Percentiles rank a stretch among this genome's conserved stretches.
Evolutionary conservation across 2,888 invertebrate genomes (phyloP).

Genomic region (Cactoblastis cactorum): DNA sequence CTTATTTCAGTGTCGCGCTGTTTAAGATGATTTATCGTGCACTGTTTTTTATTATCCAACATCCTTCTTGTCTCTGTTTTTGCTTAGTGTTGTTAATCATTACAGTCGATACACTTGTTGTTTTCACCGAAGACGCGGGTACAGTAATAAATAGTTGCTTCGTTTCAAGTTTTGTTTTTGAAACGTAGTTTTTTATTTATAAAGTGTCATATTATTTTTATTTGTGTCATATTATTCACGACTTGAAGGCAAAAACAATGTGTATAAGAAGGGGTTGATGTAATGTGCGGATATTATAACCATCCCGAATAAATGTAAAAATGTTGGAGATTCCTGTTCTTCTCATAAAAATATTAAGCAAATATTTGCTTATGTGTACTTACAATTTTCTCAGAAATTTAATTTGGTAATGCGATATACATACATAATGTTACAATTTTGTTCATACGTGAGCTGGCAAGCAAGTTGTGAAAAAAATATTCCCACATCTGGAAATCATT

Average conservation of each 20-base stretch:
- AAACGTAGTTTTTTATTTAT: not conserved
- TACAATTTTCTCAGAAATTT: too few relatives aligned
- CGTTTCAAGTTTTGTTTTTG: not conserved
- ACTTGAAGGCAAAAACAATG: not conserved
- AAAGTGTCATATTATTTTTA: not conserved
- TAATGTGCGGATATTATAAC: too few relatives aligned
- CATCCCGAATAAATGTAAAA: too few relatives aligned
- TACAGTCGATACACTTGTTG: slow-evolving; percentile 20
- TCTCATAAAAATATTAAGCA: too few relatives aligned
- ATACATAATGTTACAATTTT: too few relatives aligned
- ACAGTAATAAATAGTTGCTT: not conserved
- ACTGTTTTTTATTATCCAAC: slow-evolving; percentile 33
- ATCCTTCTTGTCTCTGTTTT: slow-evolving; percentile 23
- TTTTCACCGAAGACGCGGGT: slow-evolving; percentile 1
- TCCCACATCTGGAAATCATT: not conserved
- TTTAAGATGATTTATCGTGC: slow-evolving; percentile 43
- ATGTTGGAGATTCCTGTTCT: too few relatives aligned
- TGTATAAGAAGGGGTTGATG: not conserved
- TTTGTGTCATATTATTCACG: not conserved
- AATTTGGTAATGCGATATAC: too few relatives aligned
- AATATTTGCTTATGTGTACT: too few relatives aligned
- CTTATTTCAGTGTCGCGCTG: slow-evolving; percentile 54
- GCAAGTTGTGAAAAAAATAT: not conserved
- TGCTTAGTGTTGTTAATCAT: slow-evolving; percentile 23
- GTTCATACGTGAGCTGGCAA: too few relatives aligned